phyloP scores from a whole-genome alignment of 2,113 vertebrate species.

The Falcunculus frontatus region DNA sequence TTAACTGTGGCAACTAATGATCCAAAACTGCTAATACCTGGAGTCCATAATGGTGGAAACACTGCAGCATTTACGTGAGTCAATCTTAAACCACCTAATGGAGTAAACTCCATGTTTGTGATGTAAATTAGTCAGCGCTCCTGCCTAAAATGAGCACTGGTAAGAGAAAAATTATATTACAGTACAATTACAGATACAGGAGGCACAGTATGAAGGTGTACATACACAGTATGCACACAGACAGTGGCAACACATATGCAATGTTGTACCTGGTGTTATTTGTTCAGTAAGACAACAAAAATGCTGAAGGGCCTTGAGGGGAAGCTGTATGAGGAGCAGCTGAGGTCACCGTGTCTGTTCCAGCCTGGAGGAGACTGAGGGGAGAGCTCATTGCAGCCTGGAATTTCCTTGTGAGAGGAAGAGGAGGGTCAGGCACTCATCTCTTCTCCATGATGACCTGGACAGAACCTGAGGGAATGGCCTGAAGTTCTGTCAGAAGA shows the following conservation, averaged over 20 bases:
- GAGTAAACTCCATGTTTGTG: background rate
- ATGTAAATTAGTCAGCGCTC: constrained; percentile 1
- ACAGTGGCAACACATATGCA: rapidly evolving
- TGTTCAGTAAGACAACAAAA: background rate
- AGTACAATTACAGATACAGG: background rate
- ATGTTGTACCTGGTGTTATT: background rate
- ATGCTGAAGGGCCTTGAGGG: background rate
- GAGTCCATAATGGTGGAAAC: background rate
- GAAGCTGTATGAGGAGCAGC: background rate
- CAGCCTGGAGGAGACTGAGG: background rate
- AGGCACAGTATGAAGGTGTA: background rate
- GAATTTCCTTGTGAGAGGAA: rapidly evolving
- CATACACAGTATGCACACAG: rapidly evolving
- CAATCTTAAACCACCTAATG: constrained; percentile 12
- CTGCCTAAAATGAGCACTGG: background rate
- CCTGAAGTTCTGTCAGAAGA: background rate
- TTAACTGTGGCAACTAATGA: background rate
- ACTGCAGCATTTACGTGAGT: background rate
- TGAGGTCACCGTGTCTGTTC: background rate
- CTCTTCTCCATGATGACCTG: background rate
- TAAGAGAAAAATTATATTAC: background rate
- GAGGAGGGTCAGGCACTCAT: background rate
- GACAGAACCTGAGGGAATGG: background rate
- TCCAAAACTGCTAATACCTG: background rate
- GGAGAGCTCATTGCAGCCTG: background rate